phyloP scores from a whole-genome alignment of 2,888 invertebrate genomes.

The Diabrotica balteata region DNA sequence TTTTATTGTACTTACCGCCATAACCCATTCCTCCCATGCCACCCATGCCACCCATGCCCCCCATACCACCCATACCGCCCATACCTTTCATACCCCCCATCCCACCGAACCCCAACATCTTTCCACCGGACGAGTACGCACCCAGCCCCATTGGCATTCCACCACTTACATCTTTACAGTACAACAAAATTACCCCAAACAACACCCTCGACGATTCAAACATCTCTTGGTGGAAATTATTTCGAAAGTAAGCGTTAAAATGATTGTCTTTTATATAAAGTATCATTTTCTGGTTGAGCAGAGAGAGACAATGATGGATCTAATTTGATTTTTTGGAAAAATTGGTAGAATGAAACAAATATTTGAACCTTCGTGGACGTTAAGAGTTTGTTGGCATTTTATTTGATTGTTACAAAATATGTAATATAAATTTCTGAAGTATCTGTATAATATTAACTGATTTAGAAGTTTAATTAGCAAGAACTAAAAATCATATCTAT shows the following conservation, averaged over 20 bases:
- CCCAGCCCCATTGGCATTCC: constrained; percentile 19
- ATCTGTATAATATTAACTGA: too few relatives aligned
- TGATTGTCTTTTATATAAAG: constrained; percentile 1
- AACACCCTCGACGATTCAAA: constrained; percentile 50
- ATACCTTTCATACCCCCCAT: constrained; percentile 4
- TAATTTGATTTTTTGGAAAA: constrained; percentile 11
- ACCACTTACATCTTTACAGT: constrained; percentile 5
- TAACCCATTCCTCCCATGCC: constrained; percentile 56
- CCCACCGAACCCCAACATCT: constrained; percentile 12
- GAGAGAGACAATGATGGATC: constrained; percentile 12
- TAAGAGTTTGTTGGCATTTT: too few relatives aligned
- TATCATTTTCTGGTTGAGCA: constrained; percentile 12
- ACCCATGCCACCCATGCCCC: constrained; percentile 25
- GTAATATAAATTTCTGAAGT: too few relatives aligned
- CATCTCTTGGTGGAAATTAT: background rate
- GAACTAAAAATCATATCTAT: too few relatives aligned
- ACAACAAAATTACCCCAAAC: constrained; percentile 61
- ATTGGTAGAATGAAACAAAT: constrained; percentile 2
- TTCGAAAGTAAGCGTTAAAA: too few relatives aligned
- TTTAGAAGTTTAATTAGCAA: too few relatives aligned
- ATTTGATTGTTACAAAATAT: too few relatives aligned
- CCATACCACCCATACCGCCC: constrained; percentile 56
- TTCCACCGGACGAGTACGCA: constrained; percentile 6
- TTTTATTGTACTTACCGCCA: background rate
- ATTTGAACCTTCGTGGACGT: background rate